A percentile compares a stretch with the other conserved stretches of the same genome.
Evolutionary conservation across 2,888 invertebrate species (phyloP).

Genomic region (Acleris laterana): DNA sequence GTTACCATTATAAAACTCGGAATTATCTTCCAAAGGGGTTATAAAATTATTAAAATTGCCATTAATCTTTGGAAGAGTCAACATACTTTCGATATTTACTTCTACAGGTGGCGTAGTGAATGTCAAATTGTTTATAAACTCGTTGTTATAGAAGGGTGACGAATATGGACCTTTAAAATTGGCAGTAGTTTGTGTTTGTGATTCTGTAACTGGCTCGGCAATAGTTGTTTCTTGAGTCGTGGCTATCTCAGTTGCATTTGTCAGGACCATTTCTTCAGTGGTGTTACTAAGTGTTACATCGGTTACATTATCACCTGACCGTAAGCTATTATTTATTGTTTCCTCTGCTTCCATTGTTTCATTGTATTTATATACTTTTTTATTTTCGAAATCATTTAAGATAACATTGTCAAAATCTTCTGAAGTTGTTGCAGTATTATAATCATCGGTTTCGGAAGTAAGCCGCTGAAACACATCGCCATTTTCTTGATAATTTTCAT

Average conservation of each 20-base stretch:
- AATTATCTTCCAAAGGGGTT: conserved; percentile 5
- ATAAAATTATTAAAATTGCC: conserved; percentile 31
- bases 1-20: conserved; percentile 42
- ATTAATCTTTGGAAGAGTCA: conserved; percentile 21
- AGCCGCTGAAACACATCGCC: conserved; percentile 43
- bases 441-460: conserved; percentile 41
- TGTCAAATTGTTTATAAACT: conserved; percentile 41
- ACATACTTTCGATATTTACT: conserved; percentile 37
- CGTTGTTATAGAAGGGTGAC: conserved; percentile 46
- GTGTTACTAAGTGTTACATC: conserved; percentile 1
- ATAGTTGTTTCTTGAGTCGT: conserved; percentile 19
- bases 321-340: conserved; percentile 14
- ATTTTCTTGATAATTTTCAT: conserved; percentile 48
- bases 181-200: neutral
- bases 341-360: conserved; percentile 19
- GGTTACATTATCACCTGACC: conserved; percentile 25
- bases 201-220: conserved; percentile 34
- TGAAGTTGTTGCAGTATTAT: conserved; percentile 19
- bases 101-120: conserved; percentile 43
- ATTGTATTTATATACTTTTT: conserved; percentile 38
- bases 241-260: conserved; percentile 36
- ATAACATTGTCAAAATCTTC: conserved; percentile 12
- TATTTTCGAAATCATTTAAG: conserved; percentile 25
- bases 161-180: conserved; percentile 44
- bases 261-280: conserved; percentile 2